A percentile compares a stretch with the other conserved stretches of the same genome.
Conservation (phyloP, 2,113 vertebrate species). For the Hyperoodon ampullatus region DNA sequence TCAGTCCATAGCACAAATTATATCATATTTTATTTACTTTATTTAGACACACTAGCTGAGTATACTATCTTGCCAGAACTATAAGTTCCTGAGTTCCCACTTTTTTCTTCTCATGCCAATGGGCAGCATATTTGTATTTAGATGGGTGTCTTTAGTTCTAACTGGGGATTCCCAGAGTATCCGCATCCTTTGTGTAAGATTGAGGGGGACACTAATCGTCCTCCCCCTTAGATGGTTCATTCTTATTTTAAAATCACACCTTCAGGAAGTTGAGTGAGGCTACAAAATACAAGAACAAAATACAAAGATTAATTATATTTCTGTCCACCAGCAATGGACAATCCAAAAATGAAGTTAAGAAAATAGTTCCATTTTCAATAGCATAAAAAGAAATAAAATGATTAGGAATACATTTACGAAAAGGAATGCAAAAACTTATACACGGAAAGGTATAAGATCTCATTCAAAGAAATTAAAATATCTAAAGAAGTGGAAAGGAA, state of each 20-base stretch:
- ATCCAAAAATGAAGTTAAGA: background rate
- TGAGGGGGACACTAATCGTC: background rate
- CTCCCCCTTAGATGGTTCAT: background rate
- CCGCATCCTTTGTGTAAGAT: background rate
- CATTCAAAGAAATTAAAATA: background rate
- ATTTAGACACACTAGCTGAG: background rate
- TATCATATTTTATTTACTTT: background rate
- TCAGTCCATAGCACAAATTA: background rate
- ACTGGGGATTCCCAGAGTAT: background rate
- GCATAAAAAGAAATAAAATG: background rate
- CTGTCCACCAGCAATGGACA: background rate
- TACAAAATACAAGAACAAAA: background rate
- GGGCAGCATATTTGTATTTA: background rate
- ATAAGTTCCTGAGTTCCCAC: background rate
- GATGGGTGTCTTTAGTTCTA: background rate
- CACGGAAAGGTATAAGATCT: background rate
- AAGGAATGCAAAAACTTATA: background rate
- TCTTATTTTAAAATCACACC: constrained; percentile 7
- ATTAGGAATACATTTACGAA: background rate
- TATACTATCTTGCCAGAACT: background rate
- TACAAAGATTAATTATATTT: background rate
- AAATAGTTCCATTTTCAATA: background rate
- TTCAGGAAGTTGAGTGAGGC: background rate
- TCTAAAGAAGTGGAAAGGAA: background rate
- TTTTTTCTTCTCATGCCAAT: background rate